These are phyloP conservation scores for Trissolcus basalis DNA, from an alignment of 1,140 invertebrate species.

Conservation along the genomic window DNA sequence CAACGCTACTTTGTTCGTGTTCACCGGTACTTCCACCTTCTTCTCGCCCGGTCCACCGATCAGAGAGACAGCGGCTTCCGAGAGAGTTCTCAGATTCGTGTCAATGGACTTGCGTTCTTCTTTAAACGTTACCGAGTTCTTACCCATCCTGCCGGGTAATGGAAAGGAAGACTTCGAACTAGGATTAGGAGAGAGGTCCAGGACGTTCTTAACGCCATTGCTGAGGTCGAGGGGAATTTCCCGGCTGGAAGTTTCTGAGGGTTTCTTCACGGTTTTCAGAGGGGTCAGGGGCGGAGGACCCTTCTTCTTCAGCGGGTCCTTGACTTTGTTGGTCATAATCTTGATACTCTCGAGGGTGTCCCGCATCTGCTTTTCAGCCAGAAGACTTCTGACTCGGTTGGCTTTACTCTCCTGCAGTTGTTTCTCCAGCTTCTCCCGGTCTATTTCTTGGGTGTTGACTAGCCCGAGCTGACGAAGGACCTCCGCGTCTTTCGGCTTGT, in stretches of 20 bases:
- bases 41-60: conserved; percentile 53
- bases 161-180: conserved; percentile 39
- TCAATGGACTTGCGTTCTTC: conserved; percentile 63
- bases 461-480: conserved; percentile 66
- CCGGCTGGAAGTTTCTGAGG: conserved; percentile 31
- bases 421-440: conserved; percentile 68
- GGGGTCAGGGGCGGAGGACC: conserved; percentile 71
- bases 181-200: conserved; percentile 57
- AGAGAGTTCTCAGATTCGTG: conserved; percentile 65
- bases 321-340: conserved; percentile 64
- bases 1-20: conserved; percentile 63
- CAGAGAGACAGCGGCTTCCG: conserved; percentile 68
- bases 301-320: conserved; percentile 64
- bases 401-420: conserved; percentile 70
- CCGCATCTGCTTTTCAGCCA: conserved; percentile 73
- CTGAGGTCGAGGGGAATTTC: conserved; percentile 62
- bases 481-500: conserved; percentile 65
- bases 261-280: conserved; percentile 61
- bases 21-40: conserved; percentile 21
- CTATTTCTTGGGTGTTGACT: conserved; percentile 65
- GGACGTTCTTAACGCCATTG: conserved; percentile 44
- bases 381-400: conserved; percentile 67
- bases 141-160: background rate
- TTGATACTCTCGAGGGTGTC: conserved; percentile 69
- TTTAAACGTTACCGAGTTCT: conserved; percentile 43